Conservation (phyloP, 1,140 invertebrate species). For the Agrypnia vestita region DNA sequence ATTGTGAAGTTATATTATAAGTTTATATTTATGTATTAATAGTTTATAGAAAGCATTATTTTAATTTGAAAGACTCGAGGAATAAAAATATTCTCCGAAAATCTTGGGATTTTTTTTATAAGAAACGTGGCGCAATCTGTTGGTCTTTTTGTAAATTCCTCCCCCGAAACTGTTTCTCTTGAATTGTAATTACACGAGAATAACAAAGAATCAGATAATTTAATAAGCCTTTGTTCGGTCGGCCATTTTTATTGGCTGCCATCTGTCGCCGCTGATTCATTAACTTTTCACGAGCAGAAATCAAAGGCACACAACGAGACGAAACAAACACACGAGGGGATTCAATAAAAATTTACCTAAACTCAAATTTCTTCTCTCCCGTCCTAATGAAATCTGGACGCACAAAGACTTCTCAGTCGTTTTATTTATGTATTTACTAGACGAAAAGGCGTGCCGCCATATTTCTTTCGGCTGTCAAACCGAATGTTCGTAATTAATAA, state of each 20-base stretch:
- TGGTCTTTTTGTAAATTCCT: neutral
- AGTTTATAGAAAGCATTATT: too few species aligned
- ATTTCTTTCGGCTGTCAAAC: conserved; percentile 58
- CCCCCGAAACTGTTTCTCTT: neutral
- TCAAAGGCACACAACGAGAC: conserved; percentile 51
- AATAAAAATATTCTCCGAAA: too few species aligned
- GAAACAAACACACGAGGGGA: conserved; percentile 46
- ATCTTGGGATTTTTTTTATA: neutral
- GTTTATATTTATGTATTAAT: too few species aligned
- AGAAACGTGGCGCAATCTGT: neutral
- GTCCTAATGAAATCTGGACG: conserved; percentile 13
- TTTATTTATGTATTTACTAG: conserved; percentile 34
- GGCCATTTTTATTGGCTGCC: conserved; percentile 50
- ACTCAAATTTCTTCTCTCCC: conserved; percentile 35
- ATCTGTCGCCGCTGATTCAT: conserved; percentile 48
- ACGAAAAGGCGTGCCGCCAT: conserved; percentile 47
- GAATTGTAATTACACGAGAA: conserved; percentile 12
- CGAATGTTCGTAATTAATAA: conserved; percentile 59
- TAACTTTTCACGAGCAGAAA: conserved; percentile 52
- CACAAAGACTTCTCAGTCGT: conserved; percentile 25
- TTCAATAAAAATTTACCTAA: conserved; percentile 47
- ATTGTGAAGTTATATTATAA: too few species aligned
- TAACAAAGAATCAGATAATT: conserved; percentile 8
- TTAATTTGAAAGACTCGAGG: too few species aligned
- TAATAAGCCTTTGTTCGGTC: conserved; percentile 41